Evolutionary conservation across 2,113 vertebrate species (phyloP).

Genomic region (Hypocryptadius cinnamomeus): DNA sequence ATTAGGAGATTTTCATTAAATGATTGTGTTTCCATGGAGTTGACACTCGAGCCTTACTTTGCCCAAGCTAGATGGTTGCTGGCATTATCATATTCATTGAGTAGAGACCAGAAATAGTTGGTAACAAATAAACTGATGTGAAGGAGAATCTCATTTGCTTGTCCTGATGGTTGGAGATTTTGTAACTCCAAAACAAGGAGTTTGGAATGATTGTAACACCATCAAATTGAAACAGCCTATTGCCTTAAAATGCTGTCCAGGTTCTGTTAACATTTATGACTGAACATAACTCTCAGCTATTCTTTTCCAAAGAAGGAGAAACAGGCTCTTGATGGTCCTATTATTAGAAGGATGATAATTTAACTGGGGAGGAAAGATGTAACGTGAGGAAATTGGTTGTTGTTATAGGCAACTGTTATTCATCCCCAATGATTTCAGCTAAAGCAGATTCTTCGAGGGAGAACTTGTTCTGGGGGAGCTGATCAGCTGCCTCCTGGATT

Average conservation of each 20-base stretch:
- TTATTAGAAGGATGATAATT: slow-evolving; percentile 30
- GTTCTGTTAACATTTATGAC: not conserved
- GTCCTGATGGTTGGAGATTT: not conserved
- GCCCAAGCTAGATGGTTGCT: not conserved
- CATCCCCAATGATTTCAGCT: not conserved
- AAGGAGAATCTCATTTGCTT: not conserved
- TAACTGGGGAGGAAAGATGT: not conserved
- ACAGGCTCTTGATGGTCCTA: not conserved
- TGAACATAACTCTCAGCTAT: not conserved
- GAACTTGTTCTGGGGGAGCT: not conserved
- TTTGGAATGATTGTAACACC: not conserved
- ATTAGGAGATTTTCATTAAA: not conserved
- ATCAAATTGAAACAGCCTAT: not conserved
- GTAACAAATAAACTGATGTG: not conserved
- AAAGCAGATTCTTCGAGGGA: not conserved
- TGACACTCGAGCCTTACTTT: not conserved
- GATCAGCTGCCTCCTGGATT: not conserved
- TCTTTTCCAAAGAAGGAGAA: slow-evolving; percentile 7
- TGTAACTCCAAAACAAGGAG: not conserved
- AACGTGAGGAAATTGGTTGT: not conserved
- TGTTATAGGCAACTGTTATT: not conserved
- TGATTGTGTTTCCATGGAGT: not conserved
- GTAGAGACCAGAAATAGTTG: not conserved
- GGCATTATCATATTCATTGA: not conserved
- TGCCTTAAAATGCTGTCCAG: not conserved